These are phyloP conservation scores for Pardosa pseudoannulata DNA, from an alignment of 2,888 invertebrate genomes.

Conservation along the genomic window DNA sequence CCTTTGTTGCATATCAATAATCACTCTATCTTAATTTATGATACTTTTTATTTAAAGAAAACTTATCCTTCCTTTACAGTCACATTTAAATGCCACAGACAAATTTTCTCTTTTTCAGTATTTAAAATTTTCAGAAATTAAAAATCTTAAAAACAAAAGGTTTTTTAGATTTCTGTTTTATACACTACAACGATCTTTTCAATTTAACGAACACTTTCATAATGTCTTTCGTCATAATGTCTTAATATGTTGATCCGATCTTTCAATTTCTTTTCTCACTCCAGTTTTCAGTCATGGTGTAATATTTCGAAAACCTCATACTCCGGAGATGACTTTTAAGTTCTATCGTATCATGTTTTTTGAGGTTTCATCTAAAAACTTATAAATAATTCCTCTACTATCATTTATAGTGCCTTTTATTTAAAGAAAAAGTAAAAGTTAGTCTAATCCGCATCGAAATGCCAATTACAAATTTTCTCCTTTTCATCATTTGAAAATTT, in stretches of 20 bases:
- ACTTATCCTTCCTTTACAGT: background rate
- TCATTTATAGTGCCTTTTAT: background rate
- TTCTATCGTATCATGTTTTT: background rate
- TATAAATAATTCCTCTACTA: background rate
- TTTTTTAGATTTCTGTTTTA: no score
- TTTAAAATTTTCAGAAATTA: no score
- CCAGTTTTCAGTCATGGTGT: no score
- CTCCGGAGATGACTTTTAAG: background rate
- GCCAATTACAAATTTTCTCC: slow-evolving; percentile 56
- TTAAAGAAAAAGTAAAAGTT: background rate
- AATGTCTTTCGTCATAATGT: no score
- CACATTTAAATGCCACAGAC: slow-evolving; percentile 34
- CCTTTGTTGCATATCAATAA: background rate
- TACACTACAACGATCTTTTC: no score
- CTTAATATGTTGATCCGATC: no score
- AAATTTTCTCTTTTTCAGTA: slow-evolving; percentile 53
- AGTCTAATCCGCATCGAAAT: background rate
- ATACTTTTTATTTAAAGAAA: background rate
- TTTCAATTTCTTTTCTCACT: no score
- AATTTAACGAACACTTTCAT: no score
- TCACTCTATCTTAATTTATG: background rate
- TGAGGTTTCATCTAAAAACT: background rate
- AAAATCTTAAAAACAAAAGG: no score
- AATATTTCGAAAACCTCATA: no score
- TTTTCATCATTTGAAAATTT: no score